Percentiles rank a stretch among this genome's conserved stretches.
Evolutionary conservation across 2,797 vertebrate genomes (phyloP).

Genomic region (Neoniphon sammara): DNA sequence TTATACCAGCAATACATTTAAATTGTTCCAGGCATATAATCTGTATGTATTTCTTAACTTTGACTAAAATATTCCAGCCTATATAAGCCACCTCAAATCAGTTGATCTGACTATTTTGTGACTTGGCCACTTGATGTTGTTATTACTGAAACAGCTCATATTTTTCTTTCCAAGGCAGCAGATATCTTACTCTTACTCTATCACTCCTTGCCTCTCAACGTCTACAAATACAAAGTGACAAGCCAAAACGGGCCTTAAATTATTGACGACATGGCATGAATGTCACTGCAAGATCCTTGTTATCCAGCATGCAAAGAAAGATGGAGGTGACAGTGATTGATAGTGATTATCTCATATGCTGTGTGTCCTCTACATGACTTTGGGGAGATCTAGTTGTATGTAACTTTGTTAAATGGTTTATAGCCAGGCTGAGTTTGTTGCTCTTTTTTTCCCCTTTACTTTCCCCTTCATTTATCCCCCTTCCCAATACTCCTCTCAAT

Average conservation of each 20-base stretch:
- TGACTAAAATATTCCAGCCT: no score
- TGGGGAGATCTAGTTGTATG: neutral
- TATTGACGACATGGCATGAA: slow-evolving; percentile 4
- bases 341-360: slow-evolving; percentile 5
- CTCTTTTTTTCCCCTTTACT: neutral
- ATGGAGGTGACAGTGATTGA: slow-evolving; percentile 9
- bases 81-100: neutral
- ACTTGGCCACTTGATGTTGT: neutral
- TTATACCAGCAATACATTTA: no score
- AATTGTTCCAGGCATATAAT: no score
- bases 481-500: neutral
- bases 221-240: slow-evolving; percentile 22
- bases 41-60: no score
- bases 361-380: neutral
- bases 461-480: neutral
- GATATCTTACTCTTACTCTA: neutral
- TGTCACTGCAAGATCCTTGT: neutral
- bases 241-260: slow-evolving; percentile 30
- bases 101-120: neutral
- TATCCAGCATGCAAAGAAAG: neutral
- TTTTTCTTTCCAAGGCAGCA: neutral
- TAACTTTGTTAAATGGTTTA: neutral
- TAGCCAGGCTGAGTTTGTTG: slow-evolving; percentile 2
- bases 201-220: neutral
- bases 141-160: neutral